Base-by-base conservation (phyloP, 2,888 invertebrate genomes). In the Sminthurinus aureus region DNA sequence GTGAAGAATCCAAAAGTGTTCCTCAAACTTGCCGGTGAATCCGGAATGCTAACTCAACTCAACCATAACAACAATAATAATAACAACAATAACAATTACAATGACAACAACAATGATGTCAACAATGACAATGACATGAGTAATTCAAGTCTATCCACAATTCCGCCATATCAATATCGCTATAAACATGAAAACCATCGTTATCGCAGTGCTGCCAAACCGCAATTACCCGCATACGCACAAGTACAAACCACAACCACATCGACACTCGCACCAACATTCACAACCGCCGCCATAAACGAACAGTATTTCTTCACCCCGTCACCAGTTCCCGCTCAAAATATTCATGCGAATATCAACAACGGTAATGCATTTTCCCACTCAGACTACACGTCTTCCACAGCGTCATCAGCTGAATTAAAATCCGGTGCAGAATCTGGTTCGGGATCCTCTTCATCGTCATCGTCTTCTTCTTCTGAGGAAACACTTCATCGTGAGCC, bases 11-110 rank as follows among this genome's bases (percentile, higher is more conserved):
- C 80, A 9, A 11, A 13, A 20, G 71, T 80, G 50, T 22, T 22
- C 51, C 20, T 80, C 11, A 80, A 80, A 80, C 50, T 80, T 0
- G n/a, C 71, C 38, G 80, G 80, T 15, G 80, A 80, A 69, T 80
- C 80, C 20, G 80, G 80, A 18, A 80, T 80, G 80, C 50, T 80
- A 9, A 9, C 22, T 64, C 22, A 66, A n/a, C 66, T 66, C n/a
- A 66, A 66, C n/a, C 66, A 66, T 8, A 66, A 66, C n/a, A 15
- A 66, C 15, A 66, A 66, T 8, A n/a, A n/a, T 3, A 66, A 66
- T 66, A n/a, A 66, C 8, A 66, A 66, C 66, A 66, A n/a, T n/a
- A 15, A n/a, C 66, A 66, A 66, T n/a, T n/a, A n/a, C 66, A 66
- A 66, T 66, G 3, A n/a, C 8, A 4, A 66, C 8, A 15, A 15